Conservation (phyloP, 2,797 vertebrate species). For the Mormyrus proboscirostris region DNA sequence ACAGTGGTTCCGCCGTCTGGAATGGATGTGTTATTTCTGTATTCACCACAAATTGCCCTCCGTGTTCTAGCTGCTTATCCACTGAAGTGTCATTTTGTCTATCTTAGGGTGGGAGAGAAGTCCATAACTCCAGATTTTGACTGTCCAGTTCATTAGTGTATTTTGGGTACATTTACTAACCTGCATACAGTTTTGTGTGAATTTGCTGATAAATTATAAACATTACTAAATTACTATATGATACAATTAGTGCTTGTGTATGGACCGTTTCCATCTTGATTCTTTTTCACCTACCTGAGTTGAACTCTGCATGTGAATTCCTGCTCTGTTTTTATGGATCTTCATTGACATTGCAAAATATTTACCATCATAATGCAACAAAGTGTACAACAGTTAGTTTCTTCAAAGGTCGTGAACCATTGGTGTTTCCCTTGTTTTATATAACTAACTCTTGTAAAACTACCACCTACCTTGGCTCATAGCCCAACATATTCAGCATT, state of each 20-base stretch:
- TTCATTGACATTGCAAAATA: neutral
- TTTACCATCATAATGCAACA: neutral
- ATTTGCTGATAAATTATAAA: neutral
- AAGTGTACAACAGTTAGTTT: neutral
- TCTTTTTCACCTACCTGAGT: neutral
- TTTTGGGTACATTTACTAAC: neutral
- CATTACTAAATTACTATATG: neutral
- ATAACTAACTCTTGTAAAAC: neutral
- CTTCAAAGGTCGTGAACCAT: neutral
- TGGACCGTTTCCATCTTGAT: neutral
- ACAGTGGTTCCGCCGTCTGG: slow-evolving; percentile 41
- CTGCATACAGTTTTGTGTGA: neutral
- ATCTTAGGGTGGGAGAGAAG: neutral
- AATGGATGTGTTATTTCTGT: neutral
- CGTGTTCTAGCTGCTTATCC: neutral
- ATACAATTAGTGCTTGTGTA: neutral
- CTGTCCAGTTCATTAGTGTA: neutral
- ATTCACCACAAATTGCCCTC: neutral
- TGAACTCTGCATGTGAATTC: neutral
- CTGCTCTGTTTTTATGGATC: neutral
- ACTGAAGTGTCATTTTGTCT: neutral
- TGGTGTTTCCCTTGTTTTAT: neutral
- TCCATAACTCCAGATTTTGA: neutral
- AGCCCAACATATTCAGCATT: neutral
- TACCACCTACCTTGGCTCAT: neutral